Base-by-base conservation (phyloP, 2,888 invertebrate genomes). In the Coleophora flavipennella region DNA sequence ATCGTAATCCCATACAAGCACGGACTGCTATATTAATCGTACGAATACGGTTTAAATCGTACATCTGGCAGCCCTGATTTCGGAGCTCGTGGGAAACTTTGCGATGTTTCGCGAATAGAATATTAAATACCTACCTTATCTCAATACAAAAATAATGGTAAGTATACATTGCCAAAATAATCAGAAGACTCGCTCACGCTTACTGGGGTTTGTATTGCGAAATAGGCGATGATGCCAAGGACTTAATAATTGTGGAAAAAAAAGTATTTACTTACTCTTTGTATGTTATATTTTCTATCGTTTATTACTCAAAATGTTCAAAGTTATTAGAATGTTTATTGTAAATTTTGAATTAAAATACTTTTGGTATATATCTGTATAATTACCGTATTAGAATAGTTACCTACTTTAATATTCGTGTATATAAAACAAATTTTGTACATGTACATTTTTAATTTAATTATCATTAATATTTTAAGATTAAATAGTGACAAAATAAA, bases 371-470 rank as follows among this genome's bases (percentile, higher is more conserved):
- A 62, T 72, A 73, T 9, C 61, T 70, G 75, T 78, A 69, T 69
- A 71, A 71, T 59, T 79, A 78, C 66, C 50, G 46, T 72, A 69
- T n/a, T 8, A 10, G 44, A 41, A 49, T 53, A 76, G 64, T 54
- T 76, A 71, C 80, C 54, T 76, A 71, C 80, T 76, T 80, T 71
- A 58, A 64, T 62, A 67, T 74, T 75, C 62, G 69, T 83, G 79
- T 83, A 80, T 78, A 81, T 81, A 80, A 73, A 72, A 67, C 61
- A 68, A 77, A 71, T 81, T 81, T 84, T 84, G 81, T 83, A 83
- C 81, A 83, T 80, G 70, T 83, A 81, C 77, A 62, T 61, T 67
- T 73, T 71, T 79, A 76, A 76, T 79, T 83, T 81, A 77, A 79
- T 67, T 70, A 72, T 75, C 69, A 66, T 72, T n/a, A n/a, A n/a